Percentiles rank a stretch among this genome's conserved stretches.
Conservation (phyloP, 1,140 invertebrate species). For the Drosophila sp. region DNA sequence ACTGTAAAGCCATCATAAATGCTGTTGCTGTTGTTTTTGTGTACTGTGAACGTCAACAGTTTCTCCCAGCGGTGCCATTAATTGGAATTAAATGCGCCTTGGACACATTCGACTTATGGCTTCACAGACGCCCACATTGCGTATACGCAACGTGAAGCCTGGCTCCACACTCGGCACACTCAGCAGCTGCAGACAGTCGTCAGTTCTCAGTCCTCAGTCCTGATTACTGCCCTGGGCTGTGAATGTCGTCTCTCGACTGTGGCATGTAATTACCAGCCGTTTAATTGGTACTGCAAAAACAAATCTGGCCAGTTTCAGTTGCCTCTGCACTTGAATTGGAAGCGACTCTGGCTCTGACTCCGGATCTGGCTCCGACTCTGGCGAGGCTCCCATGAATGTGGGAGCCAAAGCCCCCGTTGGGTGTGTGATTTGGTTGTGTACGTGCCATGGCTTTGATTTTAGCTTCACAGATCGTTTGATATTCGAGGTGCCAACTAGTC, state of each 20-base stretch:
- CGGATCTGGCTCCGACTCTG: background rate
- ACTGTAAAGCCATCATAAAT: constrained; percentile 11
- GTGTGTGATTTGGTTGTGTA: constrained; percentile 40
- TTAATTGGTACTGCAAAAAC: constrained; percentile 63
- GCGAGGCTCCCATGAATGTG: constrained; percentile 1
- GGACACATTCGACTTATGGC: constrained; percentile 10
- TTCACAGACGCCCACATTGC: constrained; percentile 38
- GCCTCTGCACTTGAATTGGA: constrained; percentile 47
- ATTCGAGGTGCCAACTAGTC: constrained; percentile 47
- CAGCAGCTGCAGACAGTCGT: background rate
- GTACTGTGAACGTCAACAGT: constrained; percentile 10
- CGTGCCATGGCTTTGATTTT: constrained; percentile 66
- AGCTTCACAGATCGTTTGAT: constrained; percentile 79
- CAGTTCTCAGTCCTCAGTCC: no score
- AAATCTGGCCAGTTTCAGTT: constrained; percentile 30
- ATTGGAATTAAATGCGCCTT: constrained; percentile 30
- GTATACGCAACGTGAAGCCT: constrained; percentile 45
- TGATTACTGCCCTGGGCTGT: background rate
- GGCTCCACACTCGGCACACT: background rate
- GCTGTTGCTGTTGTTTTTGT: constrained; percentile 3
- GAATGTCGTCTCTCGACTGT: constrained; percentile 8
- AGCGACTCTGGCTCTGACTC: constrained; percentile 12
- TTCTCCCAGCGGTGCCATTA: constrained; percentile 33
- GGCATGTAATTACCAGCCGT: constrained; percentile 60
- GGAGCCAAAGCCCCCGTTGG: constrained; percentile 13